These are phyloP conservation scores for Arothron firmamentum DNA, from an alignment of 2,113 vertebrate species.

Conservation along the genomic window DNA sequence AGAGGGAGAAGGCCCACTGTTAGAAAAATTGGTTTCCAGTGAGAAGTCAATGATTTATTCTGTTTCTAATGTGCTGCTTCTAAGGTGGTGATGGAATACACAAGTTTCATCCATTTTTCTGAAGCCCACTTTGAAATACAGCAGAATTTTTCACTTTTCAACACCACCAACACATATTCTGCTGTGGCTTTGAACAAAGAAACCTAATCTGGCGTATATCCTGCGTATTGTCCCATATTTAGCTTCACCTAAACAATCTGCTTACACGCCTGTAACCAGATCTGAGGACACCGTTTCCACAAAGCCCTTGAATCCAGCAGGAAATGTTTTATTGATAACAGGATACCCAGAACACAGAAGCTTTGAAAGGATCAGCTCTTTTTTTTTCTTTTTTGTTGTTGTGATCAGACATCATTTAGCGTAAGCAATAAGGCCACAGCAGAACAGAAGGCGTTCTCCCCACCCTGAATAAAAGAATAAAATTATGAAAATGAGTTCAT, in stretches of 20 bases:
- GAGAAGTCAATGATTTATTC: slow-evolving; percentile 32
- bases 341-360: slow-evolving; percentile 38
- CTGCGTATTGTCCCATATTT: not conserved
- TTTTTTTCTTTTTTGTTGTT: not conserved
- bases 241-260: slow-evolving; percentile 35
- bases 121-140: slow-evolving; percentile 21
- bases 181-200: not conserved
- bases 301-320: slow-evolving; percentile 28
- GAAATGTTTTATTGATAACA: slow-evolving; percentile 48
- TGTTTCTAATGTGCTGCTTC: slow-evolving; percentile 12
- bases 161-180: too few relatives aligned
- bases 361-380: slow-evolving; percentile 37
- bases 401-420: not conserved
- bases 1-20: slow-evolving; percentile 21
- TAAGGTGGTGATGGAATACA: slow-evolving; percentile 28
- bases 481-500: not conserved
- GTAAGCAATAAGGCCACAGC: slow-evolving; percentile 18
- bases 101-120: slow-evolving; percentile 15
- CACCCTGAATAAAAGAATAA: not conserved
- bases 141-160: slow-evolving; percentile 2
- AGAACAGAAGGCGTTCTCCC: not conserved
- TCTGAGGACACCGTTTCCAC: slow-evolving; percentile 32
- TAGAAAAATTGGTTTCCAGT: slow-evolving; percentile 41
- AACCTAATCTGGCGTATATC: not conserved
- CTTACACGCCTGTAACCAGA: slow-evolving; percentile 45